Base-by-base conservation (phyloP, 2,888 invertebrate species). In the Dendrolimus pini region DNA sequence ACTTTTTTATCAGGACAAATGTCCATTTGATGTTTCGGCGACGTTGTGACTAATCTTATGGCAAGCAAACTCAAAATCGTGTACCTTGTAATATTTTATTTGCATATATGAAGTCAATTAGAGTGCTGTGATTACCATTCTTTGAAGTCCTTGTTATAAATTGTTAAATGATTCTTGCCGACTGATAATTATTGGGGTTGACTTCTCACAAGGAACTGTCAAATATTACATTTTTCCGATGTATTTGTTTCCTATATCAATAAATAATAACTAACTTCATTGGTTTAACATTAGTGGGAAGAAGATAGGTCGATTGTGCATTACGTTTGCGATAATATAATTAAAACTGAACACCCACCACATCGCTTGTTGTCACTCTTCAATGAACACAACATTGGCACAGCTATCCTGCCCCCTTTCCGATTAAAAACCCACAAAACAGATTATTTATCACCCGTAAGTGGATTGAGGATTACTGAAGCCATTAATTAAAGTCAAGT, bases 11-110 rank as follows among this genome's bases (percentile, higher is more conserved):
- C 89, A 80, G 85, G 82, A 87, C 87, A 83, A 89, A 88, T 89
- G 89, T 89, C 90, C 86, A 89, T 84, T 89, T 88, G 90, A 89
- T 90, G 90, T 89, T 90, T 89, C 89, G 89, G 89, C 89, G 89
- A 89, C 89, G 87, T 87, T 88, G 89, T 89, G 88, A 86, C 87
- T 88, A 86, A 89, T 89, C 80, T 74, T 78, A 74, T 69, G 68
- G 69, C 77, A 82, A 80, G 71, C 72, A 77, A 74, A 75, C 77
- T 77, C 69, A 78, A 82, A 82, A 80, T 83, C 74, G 72, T 71
- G 68, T 80, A 74, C 78, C 71, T 71, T 74, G 63, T 30, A 30
- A 30, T 30, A 30, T 30, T 62, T 64, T 70, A 56, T 59, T 62
- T 14, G 47, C 41, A 64, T 58, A 69, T 61, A 61, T 66, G 62